These are phyloP conservation scores for Latrodectus geometricus DNA, from an alignment of 1,140 invertebrate species.

Conservation along the genomic window DNA sequence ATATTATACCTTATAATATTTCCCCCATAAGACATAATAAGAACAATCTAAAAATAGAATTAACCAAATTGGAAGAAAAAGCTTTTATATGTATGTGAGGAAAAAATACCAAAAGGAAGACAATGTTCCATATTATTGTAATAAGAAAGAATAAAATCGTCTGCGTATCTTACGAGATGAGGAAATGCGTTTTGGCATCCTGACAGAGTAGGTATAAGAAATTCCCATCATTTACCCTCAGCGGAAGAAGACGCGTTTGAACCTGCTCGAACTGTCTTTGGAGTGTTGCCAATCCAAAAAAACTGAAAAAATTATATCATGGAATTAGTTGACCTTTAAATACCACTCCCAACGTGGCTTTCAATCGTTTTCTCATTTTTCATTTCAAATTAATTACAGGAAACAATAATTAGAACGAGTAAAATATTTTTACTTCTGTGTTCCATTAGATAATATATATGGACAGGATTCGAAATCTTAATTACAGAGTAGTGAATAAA, in stretches of 20 bases:
- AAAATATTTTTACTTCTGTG: background rate
- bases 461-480: too few relatives aligned
- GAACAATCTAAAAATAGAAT: slow-evolving; percentile 6
- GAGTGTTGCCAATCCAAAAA: slow-evolving; percentile 19
- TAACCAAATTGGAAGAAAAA: background rate
- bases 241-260: slow-evolving; percentile 2
- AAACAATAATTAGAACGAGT: background rate
- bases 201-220: slow-evolving; percentile 55
- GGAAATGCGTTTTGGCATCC: slow-evolving; percentile 48
- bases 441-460: background rate
- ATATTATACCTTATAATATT: background rate
- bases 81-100: background rate
- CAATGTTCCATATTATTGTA: slow-evolving; percentile 1
- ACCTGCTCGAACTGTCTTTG: slow-evolving; percentile 30
- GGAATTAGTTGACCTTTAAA: slow-evolving; percentile 54
- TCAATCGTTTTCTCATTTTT: background rate
- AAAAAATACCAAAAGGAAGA: background rate
- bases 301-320: background rate
- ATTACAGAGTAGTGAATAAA: too few relatives aligned
- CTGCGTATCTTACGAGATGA: slow-evolving; percentile 1
- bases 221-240: slow-evolving; percentile 2
- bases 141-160: slow-evolving; percentile 24
- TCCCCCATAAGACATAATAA: background rate
- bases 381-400: background rate
- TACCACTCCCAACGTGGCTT: slow-evolving; percentile 32